Conservation (phyloP, 2,113 vertebrate species). For the Hypanus sabinus region DNA sequence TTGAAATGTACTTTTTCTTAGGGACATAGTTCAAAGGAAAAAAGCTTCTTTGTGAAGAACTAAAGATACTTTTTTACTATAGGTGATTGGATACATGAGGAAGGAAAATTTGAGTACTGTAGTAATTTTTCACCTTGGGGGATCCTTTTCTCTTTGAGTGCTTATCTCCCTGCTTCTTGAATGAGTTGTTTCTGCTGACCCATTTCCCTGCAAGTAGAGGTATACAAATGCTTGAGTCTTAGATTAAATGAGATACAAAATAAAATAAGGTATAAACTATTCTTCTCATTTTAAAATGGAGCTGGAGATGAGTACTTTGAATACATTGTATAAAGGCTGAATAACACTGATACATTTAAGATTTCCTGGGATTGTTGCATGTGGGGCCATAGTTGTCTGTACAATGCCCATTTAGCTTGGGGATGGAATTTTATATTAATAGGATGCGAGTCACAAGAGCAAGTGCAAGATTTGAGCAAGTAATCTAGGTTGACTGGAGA, state of each 20-base stretch:
- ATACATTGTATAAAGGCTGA: background rate
- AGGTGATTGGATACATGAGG: background rate
- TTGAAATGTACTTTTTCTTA: background rate
- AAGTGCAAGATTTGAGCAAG: background rate
- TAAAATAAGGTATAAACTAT: background rate
- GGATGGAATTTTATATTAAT: background rate
- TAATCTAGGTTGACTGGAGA: background rate
- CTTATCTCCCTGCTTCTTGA: conserved; percentile 14
- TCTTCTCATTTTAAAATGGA: background rate
- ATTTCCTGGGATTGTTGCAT: background rate
- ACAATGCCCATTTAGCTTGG: background rate
- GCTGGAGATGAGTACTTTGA: background rate
- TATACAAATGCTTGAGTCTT: background rate
- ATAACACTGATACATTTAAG: background rate
- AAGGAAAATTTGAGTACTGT: background rate
- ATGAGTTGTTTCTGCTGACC: background rate
- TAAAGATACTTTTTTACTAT: background rate
- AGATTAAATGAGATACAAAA: background rate
- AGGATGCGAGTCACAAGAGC: background rate
- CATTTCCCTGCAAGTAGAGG: background rate
- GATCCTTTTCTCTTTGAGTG: background rate
- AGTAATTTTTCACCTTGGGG: background rate
- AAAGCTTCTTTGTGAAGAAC: background rate
- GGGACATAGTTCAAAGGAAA: background rate
- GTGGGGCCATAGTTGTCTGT: background rate